A percentile compares a stretch with the other conserved stretches of the same genome.
Evolutionary conservation across 1,140 invertebrate genomes (phyloP).

Genomic region (Marisa cornuarietis): DNA sequence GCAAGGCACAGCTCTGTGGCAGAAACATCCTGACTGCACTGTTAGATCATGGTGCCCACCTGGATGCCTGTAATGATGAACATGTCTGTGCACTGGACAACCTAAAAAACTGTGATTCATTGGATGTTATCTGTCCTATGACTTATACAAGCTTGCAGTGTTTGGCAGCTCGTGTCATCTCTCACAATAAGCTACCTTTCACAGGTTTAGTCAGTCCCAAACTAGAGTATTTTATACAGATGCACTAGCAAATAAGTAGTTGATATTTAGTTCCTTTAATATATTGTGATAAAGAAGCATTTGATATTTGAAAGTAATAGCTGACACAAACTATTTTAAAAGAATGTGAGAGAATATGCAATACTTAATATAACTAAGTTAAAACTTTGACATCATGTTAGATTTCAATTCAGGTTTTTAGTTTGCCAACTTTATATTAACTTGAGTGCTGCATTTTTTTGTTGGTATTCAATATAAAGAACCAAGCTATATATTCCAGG

Average conservation of each 20-base stretch:
- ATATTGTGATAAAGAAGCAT: no score
- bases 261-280: no score
- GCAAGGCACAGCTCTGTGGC: constrained; percentile 68
- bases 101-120: constrained; percentile 74
- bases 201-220: constrained; percentile 76
- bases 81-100: constrained; percentile 77
- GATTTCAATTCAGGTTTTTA: no score
- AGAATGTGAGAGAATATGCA: no score
- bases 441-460: no score
- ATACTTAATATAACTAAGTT: no score
- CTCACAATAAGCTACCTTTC: constrained; percentile 76
- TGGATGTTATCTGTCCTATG: constrained; percentile 77
- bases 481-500: no score
- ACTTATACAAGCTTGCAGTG: constrained; percentile 80
- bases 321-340: no score
- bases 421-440: no score
- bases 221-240: constrained; percentile 81
- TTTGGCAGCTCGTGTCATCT: constrained; percentile 81
- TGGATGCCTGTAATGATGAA: constrained; percentile 84
- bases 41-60: constrained; percentile 82
- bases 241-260: constrained; percentile 68
- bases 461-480: no score
- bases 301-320: no score
- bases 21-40: constrained; percentile 74
- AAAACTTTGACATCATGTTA: no score